Evolutionary conservation across 2,797 vertebrate genomes (phyloP).

Genomic region (Glossophaga mutica): DNA sequence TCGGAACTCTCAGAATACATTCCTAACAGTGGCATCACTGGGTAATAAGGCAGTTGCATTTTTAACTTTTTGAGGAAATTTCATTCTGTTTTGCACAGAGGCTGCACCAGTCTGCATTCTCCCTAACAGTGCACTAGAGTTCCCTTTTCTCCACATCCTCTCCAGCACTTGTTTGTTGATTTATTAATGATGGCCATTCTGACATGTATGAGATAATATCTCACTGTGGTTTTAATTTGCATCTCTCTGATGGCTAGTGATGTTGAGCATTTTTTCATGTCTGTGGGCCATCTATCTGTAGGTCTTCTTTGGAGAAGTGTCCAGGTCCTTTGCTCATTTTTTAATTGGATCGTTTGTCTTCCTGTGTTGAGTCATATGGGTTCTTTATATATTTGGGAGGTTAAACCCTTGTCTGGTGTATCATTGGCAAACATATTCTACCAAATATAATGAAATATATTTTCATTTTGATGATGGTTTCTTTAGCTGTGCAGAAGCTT

Average conservation of each 20-base stretch:
- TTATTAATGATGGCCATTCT: not conserved
- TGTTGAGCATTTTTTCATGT: not conserved
- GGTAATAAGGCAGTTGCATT: too few species aligned
- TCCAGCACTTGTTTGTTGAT: too few species aligned
- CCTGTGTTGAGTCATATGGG: not conserved
- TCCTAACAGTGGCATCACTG: too few species aligned
- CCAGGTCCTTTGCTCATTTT: not conserved
- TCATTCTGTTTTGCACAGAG: too few species aligned
- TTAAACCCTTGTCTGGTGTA: not conserved
- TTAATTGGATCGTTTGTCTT: not conserved
- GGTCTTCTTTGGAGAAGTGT: not conserved
- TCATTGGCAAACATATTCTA: not conserved
- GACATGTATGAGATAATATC: not conserved
- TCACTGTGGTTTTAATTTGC: not conserved
- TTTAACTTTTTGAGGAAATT: too few species aligned
- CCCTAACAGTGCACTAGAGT: too few species aligned
- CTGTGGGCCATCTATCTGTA: not conserved
- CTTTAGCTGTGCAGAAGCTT: not conserved
- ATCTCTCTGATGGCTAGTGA: not conserved
- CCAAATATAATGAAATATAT: too few species aligned
- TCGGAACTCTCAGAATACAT: too few species aligned
- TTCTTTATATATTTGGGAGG: not conserved
- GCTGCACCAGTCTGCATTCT: too few species aligned
- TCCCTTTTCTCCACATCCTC: too few species aligned
- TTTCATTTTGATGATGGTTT: not conserved